Conservation (phyloP, 2,113 vertebrate genomes). For the Neogobius melanostomus region DNA sequence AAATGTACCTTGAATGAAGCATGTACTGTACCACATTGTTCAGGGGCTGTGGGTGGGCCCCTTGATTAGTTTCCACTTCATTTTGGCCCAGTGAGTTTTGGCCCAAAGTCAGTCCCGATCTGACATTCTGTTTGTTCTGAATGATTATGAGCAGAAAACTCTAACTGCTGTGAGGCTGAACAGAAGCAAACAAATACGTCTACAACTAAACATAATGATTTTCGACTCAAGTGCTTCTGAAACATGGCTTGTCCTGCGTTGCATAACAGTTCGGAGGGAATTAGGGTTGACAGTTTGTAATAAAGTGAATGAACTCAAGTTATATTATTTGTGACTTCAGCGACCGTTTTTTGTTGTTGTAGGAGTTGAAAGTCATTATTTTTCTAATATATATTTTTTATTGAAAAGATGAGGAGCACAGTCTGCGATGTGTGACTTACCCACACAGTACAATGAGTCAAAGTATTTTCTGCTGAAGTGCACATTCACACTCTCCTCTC, state of each 20-base stretch:
- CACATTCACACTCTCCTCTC: constrained; percentile 59
- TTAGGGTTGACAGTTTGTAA: not conserved
- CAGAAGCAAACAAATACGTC: not conserved
- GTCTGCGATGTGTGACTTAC: constrained; percentile 25
- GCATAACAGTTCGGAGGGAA: not conserved
- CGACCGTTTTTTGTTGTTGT: not conserved
- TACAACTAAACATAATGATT: not conserved
- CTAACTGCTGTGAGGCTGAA: constrained; percentile 1
- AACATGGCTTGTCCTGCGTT: not conserved
- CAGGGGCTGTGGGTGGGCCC: constrained; percentile 3
- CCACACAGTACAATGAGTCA: constrained; percentile 29
- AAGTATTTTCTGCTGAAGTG: constrained; percentile 66
- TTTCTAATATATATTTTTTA: not conserved
- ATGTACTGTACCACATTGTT: not conserved
- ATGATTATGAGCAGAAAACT: constrained; percentile 10
- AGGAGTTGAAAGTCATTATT: not conserved
- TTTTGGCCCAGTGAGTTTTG: constrained; percentile 7
- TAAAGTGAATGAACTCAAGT: not conserved
- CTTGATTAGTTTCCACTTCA: constrained; percentile 20
- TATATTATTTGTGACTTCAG: no score
- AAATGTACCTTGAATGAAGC: not conserved
- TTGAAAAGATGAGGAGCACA: constrained; percentile 24
- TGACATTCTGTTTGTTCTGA: constrained; percentile 6
- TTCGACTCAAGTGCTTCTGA: not conserved
- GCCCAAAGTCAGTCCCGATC: not conserved